Evolutionary conservation across 2,888 invertebrate species (phyloP), one percentile per base, ranked within the genome.

Genomic region (Pseudococcus longispinus): DNA sequence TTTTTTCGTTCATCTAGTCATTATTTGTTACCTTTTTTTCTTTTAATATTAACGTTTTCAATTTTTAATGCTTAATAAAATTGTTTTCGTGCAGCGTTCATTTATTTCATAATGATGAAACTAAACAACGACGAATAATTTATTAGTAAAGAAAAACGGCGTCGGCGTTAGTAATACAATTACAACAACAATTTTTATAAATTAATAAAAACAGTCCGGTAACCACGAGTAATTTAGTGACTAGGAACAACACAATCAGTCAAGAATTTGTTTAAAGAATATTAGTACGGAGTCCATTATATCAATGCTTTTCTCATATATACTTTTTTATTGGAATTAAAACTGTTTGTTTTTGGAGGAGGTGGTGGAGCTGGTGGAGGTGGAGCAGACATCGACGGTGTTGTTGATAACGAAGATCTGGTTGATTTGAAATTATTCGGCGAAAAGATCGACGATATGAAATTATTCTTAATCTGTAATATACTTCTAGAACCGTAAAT

Each of bases 401-500:
- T 15, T 2, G n/a, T 70, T 70, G 85, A 26, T 86, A 26, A 46
- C n/a, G 86, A 77, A 77, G 26, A 77, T 32, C 23, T 26, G 1
- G 29, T 23, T 15, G 32, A 83, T 29, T 83, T 60, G 83, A 83
- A 83, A 15, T 23, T 18, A 23, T 46, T 44, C 44, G 82, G 37
- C 13, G 83, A 46, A 8, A 85, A 29, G 5, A 80, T 20, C 9
- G 80, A 55, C 1, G 77, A 77, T 18, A 32, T 11, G 13, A 86
- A 80, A 15, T 51, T 44, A 70, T 70, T 85, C 13, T 42, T 70
- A 2, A 74, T 70, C 15, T 85, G 32, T 0, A 86, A 55, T 18
- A 70, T 29, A 86, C 13, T 77, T 51, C 51, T 80, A 26, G 84
- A 37, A 15, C 88, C 88, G 60, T 88, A 88, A 60, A 88, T 87